Percentiles rank a stretch among this genome's conserved stretches.
Conservation (phyloP, 1,140 invertebrate species). For the Cheumatopsyche charites region DNA sequence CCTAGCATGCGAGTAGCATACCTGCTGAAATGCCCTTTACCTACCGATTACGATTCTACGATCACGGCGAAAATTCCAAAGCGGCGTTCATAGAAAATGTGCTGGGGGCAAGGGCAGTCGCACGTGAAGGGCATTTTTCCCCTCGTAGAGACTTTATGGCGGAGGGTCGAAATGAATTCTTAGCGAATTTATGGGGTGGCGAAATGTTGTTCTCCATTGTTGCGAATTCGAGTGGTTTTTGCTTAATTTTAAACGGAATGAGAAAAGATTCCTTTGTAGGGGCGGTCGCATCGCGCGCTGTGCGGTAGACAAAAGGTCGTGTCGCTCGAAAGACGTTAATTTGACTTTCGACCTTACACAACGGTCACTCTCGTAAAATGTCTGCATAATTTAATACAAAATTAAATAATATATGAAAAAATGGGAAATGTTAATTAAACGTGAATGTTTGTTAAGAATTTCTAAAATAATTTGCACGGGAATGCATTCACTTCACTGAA, state of each 20-base stretch:
- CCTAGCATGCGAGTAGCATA: background rate
- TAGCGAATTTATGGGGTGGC: conserved; percentile 9
- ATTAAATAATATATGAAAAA: too few relatives aligned
- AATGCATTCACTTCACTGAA: too few relatives aligned
- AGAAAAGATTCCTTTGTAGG: conserved; percentile 11
- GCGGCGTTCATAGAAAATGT: background rate
- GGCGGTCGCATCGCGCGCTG: background rate
- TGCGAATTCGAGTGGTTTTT: conserved; percentile 25
- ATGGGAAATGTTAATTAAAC: too few relatives aligned
- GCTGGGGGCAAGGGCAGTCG: conserved; percentile 2
- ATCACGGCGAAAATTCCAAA: conserved; percentile 16
- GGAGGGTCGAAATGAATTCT: conserved; percentile 6
- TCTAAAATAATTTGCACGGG: too few relatives aligned
- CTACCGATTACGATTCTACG: conserved; percentile 25
- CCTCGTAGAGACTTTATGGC: background rate
- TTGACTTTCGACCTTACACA: too few relatives aligned
- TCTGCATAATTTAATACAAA: too few relatives aligned
- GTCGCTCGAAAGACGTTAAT: too few relatives aligned
- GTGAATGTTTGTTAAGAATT: too few relatives aligned
- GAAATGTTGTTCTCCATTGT: conserved; percentile 10
- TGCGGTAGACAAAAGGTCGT: background rate
- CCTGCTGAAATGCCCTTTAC: background rate
- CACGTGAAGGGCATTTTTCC: conserved; percentile 22
- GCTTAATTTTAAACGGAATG: conserved; percentile 25
- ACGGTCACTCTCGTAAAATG: too few relatives aligned